Evolutionary conservation across 2,113 vertebrate species (phyloP).

Genomic region (Entomyzon cyanotis): DNA sequence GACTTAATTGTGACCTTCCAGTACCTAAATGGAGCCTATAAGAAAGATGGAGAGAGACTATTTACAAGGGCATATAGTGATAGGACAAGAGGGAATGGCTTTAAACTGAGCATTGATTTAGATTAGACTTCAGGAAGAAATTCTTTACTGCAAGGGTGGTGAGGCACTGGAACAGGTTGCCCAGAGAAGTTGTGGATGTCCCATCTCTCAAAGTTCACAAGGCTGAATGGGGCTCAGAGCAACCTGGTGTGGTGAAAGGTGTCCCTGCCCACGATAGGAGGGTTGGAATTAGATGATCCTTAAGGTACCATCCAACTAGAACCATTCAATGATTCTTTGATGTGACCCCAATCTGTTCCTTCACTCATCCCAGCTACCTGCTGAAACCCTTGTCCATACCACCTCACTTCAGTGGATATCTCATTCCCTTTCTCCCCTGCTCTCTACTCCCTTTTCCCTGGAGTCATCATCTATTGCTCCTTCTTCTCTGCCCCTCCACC

Average conservation of each 20-base stretch:
- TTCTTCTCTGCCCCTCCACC: not conserved
- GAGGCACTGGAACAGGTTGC: not conserved
- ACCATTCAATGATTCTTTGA: not conserved
- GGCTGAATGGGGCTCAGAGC: not conserved
- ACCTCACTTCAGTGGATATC: not conserved
- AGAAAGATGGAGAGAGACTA: not conserved
- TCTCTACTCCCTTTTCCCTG: not conserved
- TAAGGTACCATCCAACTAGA: not conserved
- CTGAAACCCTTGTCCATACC: not conserved
- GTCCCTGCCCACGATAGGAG: not conserved
- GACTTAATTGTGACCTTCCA: not conserved
- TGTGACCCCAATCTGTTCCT: rapidly evolving
- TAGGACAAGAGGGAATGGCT: not conserved
- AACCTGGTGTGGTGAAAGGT: too few relatives aligned
- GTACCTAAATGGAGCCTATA: not conserved
- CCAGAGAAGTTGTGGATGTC: not conserved
- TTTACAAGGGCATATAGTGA: not conserved
- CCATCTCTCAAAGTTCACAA: not conserved
- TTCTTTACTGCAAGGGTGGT: not conserved
- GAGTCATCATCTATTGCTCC: not conserved
- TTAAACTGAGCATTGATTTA: not conserved
- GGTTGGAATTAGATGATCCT: not conserved
- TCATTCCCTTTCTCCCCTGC: not conserved
- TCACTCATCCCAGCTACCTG: not conserved
- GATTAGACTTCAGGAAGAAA: not conserved